A percentile compares a stretch with the other conserved stretches of the same genome.
Conservation (phyloP, 2,888 invertebrate genomes). For the Miltochrista miniata region DNA sequence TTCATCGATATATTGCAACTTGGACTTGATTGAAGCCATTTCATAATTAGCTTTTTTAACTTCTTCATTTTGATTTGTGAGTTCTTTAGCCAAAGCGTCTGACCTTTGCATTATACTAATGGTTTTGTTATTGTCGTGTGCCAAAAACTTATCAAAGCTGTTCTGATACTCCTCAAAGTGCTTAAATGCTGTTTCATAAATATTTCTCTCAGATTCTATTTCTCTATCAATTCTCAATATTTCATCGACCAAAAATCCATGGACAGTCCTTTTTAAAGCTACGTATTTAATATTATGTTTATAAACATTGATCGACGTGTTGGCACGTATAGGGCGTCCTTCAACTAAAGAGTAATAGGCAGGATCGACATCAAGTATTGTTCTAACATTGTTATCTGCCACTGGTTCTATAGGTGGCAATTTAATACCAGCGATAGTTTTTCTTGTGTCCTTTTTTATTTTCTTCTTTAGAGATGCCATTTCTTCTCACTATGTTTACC, state of each 20-base stretch:
- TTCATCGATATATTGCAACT: conserved; percentile 73
- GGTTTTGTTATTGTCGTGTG: conserved; percentile 75
- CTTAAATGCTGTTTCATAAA: conserved; percentile 62
- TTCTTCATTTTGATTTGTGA: conserved; percentile 66
- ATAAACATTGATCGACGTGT: conserved; percentile 81
- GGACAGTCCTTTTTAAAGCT: conserved; percentile 64
- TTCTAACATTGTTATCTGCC: conserved; percentile 59
- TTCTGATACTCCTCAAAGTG: conserved; percentile 73
- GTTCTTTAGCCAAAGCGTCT: conserved; percentile 65
- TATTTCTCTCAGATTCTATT: conserved; percentile 64
- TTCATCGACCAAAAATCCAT: conserved; percentile 70
- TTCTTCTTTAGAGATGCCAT: conserved; percentile 43
- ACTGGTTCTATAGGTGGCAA: conserved; percentile 66
- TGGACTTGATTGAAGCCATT: conserved; percentile 68
- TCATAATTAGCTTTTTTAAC: conserved; percentile 69
- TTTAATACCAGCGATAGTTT: conserved; percentile 60
- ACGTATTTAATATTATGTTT: conserved; percentile 76
- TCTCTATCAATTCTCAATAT: conserved; percentile 70
- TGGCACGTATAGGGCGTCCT: conserved; percentile 83
- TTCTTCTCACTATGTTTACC: background rate
- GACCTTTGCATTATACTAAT: conserved; percentile 75
- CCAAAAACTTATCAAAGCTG: conserved; percentile 76
- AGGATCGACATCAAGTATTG: conserved; percentile 85
- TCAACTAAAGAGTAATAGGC: conserved; percentile 85
- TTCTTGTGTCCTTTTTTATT: conserved; percentile 54